Evolutionary conservation across 2,888 invertebrate genomes (phyloP), one percentile per base, ranked within the genome.

Genomic region (Galerucella nymphaeae): DNA sequence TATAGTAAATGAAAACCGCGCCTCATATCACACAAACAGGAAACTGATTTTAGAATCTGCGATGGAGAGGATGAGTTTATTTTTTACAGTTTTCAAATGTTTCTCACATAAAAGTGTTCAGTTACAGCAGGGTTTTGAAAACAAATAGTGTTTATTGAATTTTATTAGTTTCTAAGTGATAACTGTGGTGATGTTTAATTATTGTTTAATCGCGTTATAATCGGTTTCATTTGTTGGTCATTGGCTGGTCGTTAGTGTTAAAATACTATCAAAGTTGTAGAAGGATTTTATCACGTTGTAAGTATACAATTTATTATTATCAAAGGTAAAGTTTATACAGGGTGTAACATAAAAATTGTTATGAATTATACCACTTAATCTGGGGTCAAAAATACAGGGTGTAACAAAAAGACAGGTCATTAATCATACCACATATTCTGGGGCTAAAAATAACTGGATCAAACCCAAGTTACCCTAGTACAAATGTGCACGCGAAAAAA

Each of bases 1-100:
- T 69, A 69, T 69, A 68, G 45, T 55, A 64, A 58, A 64, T 45
- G 61, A 61, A 69, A 41, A 69, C 75, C 75, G 72, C 75, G 58
- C 58, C 67, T 67, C 48, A 69, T 53, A 72, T 75, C 67, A 53
- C 53, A 64, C 16, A 42, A 66, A 75, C 75, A 75, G 75, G 75
- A 75, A 75, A 71, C 72, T 55, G 66, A 71, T 66, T 71, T 55
- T 14, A 66, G 63, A 72, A 69, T 71, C 71, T 50, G 73, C 61
- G 71, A 53, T 71, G 58, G 23, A 48, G n/a, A 69, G 71, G 75
- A 73, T 65, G 63, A 63, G 66, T 53, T 66, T 16, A 42, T 69
- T 61, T 62, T 67, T 59, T 66, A 18, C 41, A 38, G 50, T 68
- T 68, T 68, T 68, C 68, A 30, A 30, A 30, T 58, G 23, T 58